Base-by-base conservation (phyloP, 2,797 vertebrate genomes). In the Molossus alvarezi region DNA sequence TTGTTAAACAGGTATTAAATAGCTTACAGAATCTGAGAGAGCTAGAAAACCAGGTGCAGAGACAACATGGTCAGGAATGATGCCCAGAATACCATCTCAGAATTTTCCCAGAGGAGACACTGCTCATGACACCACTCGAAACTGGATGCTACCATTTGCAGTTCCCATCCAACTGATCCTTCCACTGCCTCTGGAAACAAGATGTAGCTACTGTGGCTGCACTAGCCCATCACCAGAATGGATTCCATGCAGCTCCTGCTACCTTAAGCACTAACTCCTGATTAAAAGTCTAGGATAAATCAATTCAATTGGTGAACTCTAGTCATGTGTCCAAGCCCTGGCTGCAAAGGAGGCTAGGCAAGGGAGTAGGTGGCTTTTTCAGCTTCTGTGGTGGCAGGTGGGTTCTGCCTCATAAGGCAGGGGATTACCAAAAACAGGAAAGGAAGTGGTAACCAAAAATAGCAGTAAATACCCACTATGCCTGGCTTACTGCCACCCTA, bases 171-270 rank as follows among this genome's bases (percentile, higher is more conserved):
- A 51, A 21, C 27, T 60, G 51, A 86, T 51, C n/a, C 29, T 55
- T 76, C 57, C 25, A 64, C 15, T 64, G 33, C 60, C 79, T 88
- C 88, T 94, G 60, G 67, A 80, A 95, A 85, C 11, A 33, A 88
- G 25, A 64, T 69, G 14, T 18, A 79, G 33, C 45, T 48, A 73
- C 15, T 75, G 12, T 9, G 55, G 29, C 45, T 84, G 41, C 51
- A 71, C 65, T 89, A 25, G 57, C 41, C 12, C 12, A 57, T 48
- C 51, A 64, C 37, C 75, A 80, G 53, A 89, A 64, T 58, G 67
- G 10, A 81, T 85, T 69, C 1, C 73, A 76, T 12, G 6, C 1
- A 64, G 23, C 75, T 65, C 21, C 64, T 51, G 25, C 33, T 87
- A 83, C 64, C 64, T 55, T 83, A 73, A 33, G 20, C n/a, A 82